Evolutionary conservation across 1,140 invertebrate genomes (phyloP), one percentile per base, ranked within the genome.

Genomic region (Kradibia gibbosae): DNA sequence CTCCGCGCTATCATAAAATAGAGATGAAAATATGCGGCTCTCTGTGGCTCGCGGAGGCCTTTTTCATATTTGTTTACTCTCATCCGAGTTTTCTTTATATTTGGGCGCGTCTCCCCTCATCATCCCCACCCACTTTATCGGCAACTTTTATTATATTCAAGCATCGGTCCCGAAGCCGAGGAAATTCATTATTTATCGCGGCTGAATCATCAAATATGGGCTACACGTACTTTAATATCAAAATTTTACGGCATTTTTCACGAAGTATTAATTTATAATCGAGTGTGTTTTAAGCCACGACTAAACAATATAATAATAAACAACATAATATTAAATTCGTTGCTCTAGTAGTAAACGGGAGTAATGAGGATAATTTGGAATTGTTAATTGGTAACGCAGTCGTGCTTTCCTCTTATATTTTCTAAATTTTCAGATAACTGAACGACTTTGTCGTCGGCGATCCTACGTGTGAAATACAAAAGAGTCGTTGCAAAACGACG

Each of bases 1-100:
- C 86, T 87, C 84, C 85, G 87, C 79, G 71, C 22, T 22, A n/a
- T 10, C 2, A 48, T 62, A n/a, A 13, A 48, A 15, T 3, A 48
- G 34, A 15, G 73, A 60, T n/a, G n/a, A n/a, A n/a, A n/a, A n/a
- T n/a, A n/a, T n/a, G n/a, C n/a, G n/a, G n/a, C n/a, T n/a, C n/a
- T n/a, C n/a, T n/a, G n/a, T n/a, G n/a, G n/a, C n/a, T n/a, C n/a
- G n/a, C n/a, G n/a, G n/a, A n/a, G 48, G 22, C 3, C 22, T n/a
- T 55, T 25, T n/a, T 55, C 15, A 7, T 28, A n/a, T 31, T 60
- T 8, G 36, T 39, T 39, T 11, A 7, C 34, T 0, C 1, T 34
- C 62, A 17, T 39, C 1, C 31, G 34, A n/a, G 8, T 73, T 53
- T 53, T 28, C 45, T 72, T 72, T 28, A 48, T 48, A 48, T 48